Base-by-base conservation (phyloP, 2,888 invertebrate species). In the Oeneis ivallda region DNA sequence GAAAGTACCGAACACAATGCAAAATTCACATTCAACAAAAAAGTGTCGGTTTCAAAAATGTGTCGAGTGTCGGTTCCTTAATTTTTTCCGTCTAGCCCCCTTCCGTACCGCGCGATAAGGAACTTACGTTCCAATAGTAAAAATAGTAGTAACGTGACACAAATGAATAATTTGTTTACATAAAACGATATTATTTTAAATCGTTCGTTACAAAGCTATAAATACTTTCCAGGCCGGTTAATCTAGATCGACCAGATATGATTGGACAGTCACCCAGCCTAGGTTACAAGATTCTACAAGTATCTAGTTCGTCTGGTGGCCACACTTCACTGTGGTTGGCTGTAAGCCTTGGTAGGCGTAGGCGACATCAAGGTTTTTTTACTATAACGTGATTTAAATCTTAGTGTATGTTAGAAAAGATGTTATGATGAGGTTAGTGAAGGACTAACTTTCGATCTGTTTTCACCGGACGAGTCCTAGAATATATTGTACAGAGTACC, bases 311-410 rank as follows among this genome's bases (percentile, higher is more conserved):
- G 37, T 39, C 37, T 37, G 49, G 59, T 49, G 17, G 49, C n/a
- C 39, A 49, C 60, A 60, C 49, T 60, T 49, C 47, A 49, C 50
- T 49, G 49, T 15, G 60, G 60, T 60, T 60, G 60, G 60, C 39
- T 50, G 60, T 37, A 60, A 17, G 13, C 49, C 37, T 34, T 17
- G 37, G 49, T 60, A 60, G 60, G 60, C 60, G 60, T 49, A 37
- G 49, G 59, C 39, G 60, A 60, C 60, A 60, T 60, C 49, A 50
- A 60, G 49, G 34, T 49, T 60, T 60, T 58, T 52, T 53, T 34
- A 53, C 53, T 47, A 58, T 26, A 8, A 43, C 41, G 56, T 57
- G n/a, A 43, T 57, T 41, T 41, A 41, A 26, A 41, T n/a, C n/a
- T n/a, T n/a, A 43, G 56, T 57, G 56, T 19, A 26, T 43, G 53